Conservation (phyloP, 2,113 vertebrate species). For the Oncorhynchus masou region DNA sequence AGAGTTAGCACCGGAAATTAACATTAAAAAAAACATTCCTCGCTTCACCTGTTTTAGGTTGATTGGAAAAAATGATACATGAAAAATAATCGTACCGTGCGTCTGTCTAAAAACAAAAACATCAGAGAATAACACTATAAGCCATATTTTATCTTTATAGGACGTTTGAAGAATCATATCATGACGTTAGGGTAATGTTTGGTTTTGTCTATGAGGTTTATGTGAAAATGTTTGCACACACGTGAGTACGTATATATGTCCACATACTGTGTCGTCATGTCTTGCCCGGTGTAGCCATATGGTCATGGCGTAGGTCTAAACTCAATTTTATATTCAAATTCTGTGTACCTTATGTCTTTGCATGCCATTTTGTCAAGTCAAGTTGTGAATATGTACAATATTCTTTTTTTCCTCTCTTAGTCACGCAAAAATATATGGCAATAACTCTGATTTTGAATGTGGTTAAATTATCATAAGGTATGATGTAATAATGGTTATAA, state of each 20-base stretch:
- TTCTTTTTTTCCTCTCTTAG: conserved; percentile 38
- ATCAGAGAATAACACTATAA: conserved; percentile 71
- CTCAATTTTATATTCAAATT: conserved; percentile 49
- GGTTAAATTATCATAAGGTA: conserved; percentile 48
- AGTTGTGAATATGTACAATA: conserved; percentile 59
- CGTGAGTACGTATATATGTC: conserved; percentile 43
- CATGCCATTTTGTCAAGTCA: conserved; percentile 70
- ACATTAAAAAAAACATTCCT: conserved; percentile 8
- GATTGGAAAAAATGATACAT: conserved; percentile 47
- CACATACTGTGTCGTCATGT: conserved; percentile 41
- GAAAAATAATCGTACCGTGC: conserved; percentile 44
- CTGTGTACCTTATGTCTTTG: conserved; percentile 50
- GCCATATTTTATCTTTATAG: conserved; percentile 78
- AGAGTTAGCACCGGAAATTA: conserved; percentile 45
- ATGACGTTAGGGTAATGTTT: conserved; percentile 52
- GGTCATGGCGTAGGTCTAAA: conserved; percentile 46
- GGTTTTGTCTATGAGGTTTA: conserved; percentile 55
- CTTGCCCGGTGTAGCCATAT: conserved; percentile 24
- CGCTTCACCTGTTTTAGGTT: conserved; percentile 51
- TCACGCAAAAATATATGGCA: conserved; percentile 71
- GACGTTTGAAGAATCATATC: conserved; percentile 58
- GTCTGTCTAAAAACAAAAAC: conserved; percentile 60
- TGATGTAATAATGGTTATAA: conserved; percentile 43
- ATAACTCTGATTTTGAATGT: conserved; percentile 73
- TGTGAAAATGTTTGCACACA: conserved; percentile 57